Evolutionary conservation across 2,888 invertebrate genomes (phyloP), one percentile per base, ranked within the genome.

Genomic region (Amblyjoppa proteus): DNA sequence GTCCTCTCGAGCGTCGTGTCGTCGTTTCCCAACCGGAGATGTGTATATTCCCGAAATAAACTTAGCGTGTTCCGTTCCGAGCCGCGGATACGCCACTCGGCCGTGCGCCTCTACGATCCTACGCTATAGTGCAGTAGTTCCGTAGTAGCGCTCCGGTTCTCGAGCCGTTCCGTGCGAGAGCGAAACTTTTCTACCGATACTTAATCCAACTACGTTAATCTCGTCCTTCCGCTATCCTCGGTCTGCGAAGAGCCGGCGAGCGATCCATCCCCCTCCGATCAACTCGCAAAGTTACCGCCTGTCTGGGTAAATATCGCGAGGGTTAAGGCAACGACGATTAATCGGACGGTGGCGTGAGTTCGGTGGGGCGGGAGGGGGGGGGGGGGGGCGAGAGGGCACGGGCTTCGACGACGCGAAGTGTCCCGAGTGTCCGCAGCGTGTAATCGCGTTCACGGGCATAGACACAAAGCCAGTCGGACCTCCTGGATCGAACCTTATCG

Each of bases 1-100:
- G 61, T 45, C 74, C 74, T 74, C 41, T 41, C 61, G 20, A 61
- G 13, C 45, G 13, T 87, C 89, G 83, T 89, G 83, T 89, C 87
- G 88, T 87, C 85, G 87, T 87, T 78, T 91, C 91, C 91, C 90
- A 91, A 90, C 87, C 90, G 89, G 90, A 91, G 91, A 89, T 86
- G 80, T 90, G 89, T 89, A 82, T 89, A 89, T 88, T 88, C 91
- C 89, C 87, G 83, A 91, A 91, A 91, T 91, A 91, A 82, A 90
- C 89, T 4, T 85, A 86, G 80, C 74, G 83, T 84, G 84, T 87
- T 86, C 77, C 74, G 74, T 73, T 84, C 78, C 66, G 70, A 80
- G 61, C 13, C 51, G 76, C 6, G 41, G 75, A 64, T 71, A 75
- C 75, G 69, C 56, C 56, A 25, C 56, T 56, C 56, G 41, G 20